These are phyloP conservation scores for Pantherophis alleghaniensis DNA, from an alignment of 2,797 vertebrate species.

Conservation along the genomic window DNA sequence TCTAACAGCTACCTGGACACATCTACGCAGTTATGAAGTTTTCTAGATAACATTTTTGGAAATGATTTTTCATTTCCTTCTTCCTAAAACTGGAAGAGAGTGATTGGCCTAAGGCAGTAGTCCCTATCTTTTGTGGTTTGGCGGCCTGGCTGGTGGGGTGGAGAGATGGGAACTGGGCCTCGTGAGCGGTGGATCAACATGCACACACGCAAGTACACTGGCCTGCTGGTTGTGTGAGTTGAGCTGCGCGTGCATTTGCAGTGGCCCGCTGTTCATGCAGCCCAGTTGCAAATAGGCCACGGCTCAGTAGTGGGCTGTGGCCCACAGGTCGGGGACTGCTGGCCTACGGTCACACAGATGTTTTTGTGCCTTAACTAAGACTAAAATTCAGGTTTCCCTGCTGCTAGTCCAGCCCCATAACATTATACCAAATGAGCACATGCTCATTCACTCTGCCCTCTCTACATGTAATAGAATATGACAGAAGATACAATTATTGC, in stretches of 20 bases:
- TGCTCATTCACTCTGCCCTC: background rate
- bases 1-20: background rate
- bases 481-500: background rate
- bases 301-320: background rate
- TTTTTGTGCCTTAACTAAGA: background rate
- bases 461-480: background rate
- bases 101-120: background rate
- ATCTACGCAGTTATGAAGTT: background rate
- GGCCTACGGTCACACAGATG: background rate
- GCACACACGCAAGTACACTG: background rate
- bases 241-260: background rate
- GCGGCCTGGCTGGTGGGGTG: fast-evolving
- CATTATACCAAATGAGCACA: background rate
- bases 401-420: background rate
- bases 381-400: background rate
- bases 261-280: background rate
- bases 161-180: background rate
- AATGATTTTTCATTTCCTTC: background rate
- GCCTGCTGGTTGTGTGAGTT: no score
- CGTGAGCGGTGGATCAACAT: background rate
- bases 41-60: background rate
- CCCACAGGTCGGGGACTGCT: background rate
- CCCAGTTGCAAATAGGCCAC: background rate
- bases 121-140: background rate
- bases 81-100: background rate